Base-by-base conservation (phyloP, 2,888 invertebrate genomes). In the Cotesia congregata region DNA sequence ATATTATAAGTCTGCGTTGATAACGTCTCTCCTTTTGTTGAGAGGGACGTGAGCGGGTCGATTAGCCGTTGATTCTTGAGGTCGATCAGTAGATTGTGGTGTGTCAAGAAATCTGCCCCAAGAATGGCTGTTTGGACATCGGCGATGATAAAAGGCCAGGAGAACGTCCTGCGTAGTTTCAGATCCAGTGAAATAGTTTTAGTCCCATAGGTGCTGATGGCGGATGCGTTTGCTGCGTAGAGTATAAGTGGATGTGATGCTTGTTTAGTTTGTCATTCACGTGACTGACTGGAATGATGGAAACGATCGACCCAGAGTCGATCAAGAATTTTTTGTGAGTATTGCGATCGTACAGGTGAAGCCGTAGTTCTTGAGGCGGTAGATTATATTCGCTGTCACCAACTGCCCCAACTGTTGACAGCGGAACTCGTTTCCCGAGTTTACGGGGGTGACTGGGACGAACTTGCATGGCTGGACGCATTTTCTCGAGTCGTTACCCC, bases 291-390 rank as follows among this genome's bases (percentile, higher is more conserved):
- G 78, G 76, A 3, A 78, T 65, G 1, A 80, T 68, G 0, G 78
- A 80, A 5, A 80, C 69, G 12, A 67, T 75, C 0, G 78, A 71
- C 0, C 74, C 79, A 1, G 78, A 72, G n/a, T 80, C 80, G 7
- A 78, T 61, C 3, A 77, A 50, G 38, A 76, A 80, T 4, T 12
- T 15, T 41, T 41, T 17, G 9, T 69, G 39, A 1, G 75, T 67
- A 1, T 38, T 67, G n/a, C 12, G 59, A 61, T 80, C 78, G 4
- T 7, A 12, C 1, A 78, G 17, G 15, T 72, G 39, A 4, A 78
- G 78, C 39, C 78, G 74, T 64, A 40, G 38, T 65, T 74, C 69
- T 59, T 68, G 50, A 5, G 59, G 20, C 9, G 30, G 7, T 15
- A 17, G n/a, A 7, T 17, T 17, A 30, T 6, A 1, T 7, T 30